Evolutionary conservation across 2,113 vertebrate species (phyloP).

Genomic region (Ciconia maguari): DNA sequence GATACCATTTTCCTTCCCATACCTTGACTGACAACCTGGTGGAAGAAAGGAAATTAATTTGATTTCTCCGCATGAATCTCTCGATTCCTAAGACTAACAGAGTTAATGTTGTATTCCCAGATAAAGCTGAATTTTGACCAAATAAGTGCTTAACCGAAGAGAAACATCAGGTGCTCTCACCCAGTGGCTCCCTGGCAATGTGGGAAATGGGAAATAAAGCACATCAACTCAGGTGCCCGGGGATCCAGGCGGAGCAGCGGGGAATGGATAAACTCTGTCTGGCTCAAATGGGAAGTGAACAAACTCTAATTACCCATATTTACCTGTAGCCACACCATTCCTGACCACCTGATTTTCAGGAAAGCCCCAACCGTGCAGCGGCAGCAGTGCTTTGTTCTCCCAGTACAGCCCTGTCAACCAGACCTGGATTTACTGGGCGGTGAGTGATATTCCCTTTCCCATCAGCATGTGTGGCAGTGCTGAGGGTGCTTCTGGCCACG

Average conservation of each 20-base stretch:
- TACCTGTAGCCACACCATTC: neutral
- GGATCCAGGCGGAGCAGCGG: neutral
- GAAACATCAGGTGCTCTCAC: neutral
- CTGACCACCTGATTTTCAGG: neutral
- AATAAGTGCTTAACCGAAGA: neutral
- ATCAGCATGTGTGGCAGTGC: rapidly evolving
- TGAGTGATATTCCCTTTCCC: neutral
- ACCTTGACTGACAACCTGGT: neutral
- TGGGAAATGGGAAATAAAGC: neutral
- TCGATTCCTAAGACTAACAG: neutral
- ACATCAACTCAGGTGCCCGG: rapidly evolving
- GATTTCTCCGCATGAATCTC: neutral
- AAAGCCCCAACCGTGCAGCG: neutral
- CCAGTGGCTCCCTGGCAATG: neutral
- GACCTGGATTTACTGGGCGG: neutral
- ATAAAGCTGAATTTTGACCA: neutral
- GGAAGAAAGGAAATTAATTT: neutral
- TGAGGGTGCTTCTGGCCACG: neutral
- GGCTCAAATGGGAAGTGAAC: neutral
- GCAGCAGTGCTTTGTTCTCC: neutral
- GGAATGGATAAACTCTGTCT: rapidly evolving
- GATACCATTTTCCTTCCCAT: neutral
- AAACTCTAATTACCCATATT: neutral
- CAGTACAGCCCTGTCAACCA: too few relatives aligned
- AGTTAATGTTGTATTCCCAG: neutral